Base-by-base conservation (phyloP, 2,797 vertebrate species). In the Emys orbicularis region DNA sequence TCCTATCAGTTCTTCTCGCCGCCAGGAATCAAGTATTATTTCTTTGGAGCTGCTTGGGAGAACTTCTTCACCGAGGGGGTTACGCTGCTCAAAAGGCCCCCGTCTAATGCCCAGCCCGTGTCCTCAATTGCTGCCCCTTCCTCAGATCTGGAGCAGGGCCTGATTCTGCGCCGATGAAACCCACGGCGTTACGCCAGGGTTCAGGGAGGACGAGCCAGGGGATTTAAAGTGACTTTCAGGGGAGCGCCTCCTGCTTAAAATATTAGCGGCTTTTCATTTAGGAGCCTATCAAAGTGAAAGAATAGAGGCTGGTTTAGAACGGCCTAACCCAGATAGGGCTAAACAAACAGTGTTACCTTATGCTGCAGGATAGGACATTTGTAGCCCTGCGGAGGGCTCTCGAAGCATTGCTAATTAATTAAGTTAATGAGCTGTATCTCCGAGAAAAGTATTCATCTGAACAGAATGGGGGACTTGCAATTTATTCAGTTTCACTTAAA, bases 251-350 rank as follows among this genome's bases (percentile, higher is more conserved):
- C 97, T 97, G 95, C 97, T 98, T 95, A 96, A 97, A 96, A 97
- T 97, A 84, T 96, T 88, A 97, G 95, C 96, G 97, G 96, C 97
- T 97, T 98, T 97, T 97, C 97, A 97, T 97, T 97, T 97, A 89
- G 96, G 89, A 93, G 52, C 96, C 97, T 96, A 97, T 96, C 97
- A 93, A 96, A 97, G 96, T 92, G 95, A 93, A 91, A 82, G 96
- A 97, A 95, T 95, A 95, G 96, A 97, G 94, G 90, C 97, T 94
- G 93, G 96, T 65, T 68, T 57, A 86, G 89, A 93, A 97, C 96
- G 87, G 95, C 96, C 96, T 97, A 96, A 97, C 97, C 95, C 96
- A 95, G 90, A 95, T 83, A 96, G 96, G 96, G 93, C 96, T 87
- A 96, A 97, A 97, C 97, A 97, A 97, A 94, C 94, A 95, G 94